A percentile compares a stretch with the other conserved stretches of the same genome.
Conservation (phyloP, 1,140 invertebrate genomes). For the Bombus waltoni region DNA sequence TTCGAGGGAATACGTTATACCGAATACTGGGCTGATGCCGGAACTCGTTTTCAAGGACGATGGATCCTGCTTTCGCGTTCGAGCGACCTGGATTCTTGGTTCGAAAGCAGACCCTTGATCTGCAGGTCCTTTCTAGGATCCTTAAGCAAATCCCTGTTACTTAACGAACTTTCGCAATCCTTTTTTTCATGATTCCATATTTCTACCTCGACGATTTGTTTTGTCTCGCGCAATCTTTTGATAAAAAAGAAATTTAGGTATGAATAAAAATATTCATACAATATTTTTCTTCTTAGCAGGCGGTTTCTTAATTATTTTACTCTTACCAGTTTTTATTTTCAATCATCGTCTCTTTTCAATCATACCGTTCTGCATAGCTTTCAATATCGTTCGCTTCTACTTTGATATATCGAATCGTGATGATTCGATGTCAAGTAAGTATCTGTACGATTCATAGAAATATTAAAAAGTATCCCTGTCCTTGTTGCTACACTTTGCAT, state of each 20-base stretch:
- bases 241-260: not conserved
- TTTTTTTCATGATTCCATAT: not conserved
- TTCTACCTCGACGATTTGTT: no score
- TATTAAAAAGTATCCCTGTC: not conserved
- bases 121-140: not conserved
- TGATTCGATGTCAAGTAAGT: not conserved
- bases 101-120: not conserved
- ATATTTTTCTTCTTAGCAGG: not conserved
- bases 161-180: not conserved
- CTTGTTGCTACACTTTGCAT: not conserved
- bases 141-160: not conserved
- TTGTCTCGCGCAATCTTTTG: not conserved
- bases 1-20: not conserved
- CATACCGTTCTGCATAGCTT: no score
- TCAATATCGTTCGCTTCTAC: not conserved
- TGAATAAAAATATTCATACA: not conserved
- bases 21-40: slow-evolving; percentile 4
- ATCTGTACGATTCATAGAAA: not conserved
- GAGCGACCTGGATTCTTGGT: slow-evolving; percentile 13
- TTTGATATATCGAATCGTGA: not conserved
- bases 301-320: not conserved
- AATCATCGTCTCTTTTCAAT: no score
- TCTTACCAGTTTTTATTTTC: not conserved
- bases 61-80: slow-evolving; percentile 24
- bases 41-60: slow-evolving; percentile 63